A percentile compares a stretch with the other conserved stretches of the same genome.
These are phyloP conservation scores for Griposia aprilina DNA, from an alignment of 2,888 invertebrate genomes.

Conservation along the genomic window DNA sequence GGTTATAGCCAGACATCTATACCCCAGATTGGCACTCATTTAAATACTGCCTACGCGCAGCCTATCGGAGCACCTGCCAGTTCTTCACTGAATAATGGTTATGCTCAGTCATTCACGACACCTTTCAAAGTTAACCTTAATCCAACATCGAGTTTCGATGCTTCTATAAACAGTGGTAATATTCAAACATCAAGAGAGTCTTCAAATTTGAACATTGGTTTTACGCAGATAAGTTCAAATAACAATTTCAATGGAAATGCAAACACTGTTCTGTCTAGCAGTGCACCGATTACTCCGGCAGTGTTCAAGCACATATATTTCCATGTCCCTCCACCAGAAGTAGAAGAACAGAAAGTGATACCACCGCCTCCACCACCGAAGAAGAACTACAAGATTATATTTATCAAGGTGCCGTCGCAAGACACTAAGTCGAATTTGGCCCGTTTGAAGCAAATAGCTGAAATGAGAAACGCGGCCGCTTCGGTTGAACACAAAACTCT, in stretches of 20 bases:
- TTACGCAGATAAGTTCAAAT: constrained; percentile 12
- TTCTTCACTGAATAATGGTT: constrained; percentile 19
- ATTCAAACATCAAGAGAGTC: constrained; percentile 20
- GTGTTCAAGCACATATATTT: constrained; percentile 94
- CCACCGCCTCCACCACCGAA: constrained; percentile 87
- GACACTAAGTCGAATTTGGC: constrained; percentile 80
- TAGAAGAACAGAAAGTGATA: constrained; percentile 89
- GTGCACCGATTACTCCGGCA: constrained; percentile 75
- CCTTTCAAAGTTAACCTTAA: constrained; percentile 27
- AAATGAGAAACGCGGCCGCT: constrained; percentile 90
- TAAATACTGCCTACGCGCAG: constrained; percentile 20
- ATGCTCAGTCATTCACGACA: neutral
- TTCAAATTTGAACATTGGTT: constrained; percentile 17
- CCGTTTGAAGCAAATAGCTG: constrained; percentile 87
- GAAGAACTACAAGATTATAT: constrained; percentile 94
- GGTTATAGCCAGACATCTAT: constrained; percentile 14
- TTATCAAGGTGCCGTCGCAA: constrained; percentile 93
- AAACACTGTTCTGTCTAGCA: neutral
- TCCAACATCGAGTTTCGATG: constrained; percentile 18
- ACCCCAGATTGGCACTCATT: neutral
- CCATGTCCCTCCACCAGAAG: constrained; percentile 93
- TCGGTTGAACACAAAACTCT: constrained; percentile 93
- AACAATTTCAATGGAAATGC: constrained; percentile 19
- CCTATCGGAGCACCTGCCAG: constrained; percentile 1
- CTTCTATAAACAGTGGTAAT: constrained; percentile 11